A percentile compares a stretch with the other conserved stretches of the same genome.
These are phyloP conservation scores for Parnassius smintheus DNA, from an alignment of 2,888 invertebrate genomes.

Conservation along the genomic window DNA sequence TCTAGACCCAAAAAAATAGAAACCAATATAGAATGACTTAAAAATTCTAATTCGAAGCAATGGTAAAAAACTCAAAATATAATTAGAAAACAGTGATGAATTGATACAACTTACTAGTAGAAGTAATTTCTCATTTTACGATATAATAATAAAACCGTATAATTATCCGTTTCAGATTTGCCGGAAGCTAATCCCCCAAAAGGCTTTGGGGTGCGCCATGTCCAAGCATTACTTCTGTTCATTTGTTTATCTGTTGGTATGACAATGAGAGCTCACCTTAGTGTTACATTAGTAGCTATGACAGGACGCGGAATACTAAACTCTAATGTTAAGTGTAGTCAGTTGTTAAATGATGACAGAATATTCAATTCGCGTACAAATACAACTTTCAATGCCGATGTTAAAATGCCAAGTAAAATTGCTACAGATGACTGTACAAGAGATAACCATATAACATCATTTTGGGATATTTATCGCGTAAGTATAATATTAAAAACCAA, in stretches of 20 bases:
- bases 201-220: constrained; percentile 54
- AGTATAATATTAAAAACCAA: constrained; percentile 30
- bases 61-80: too few relatives aligned
- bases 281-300: constrained; percentile 58
- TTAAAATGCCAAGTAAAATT: background rate
- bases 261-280: constrained; percentile 35
- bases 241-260: constrained; percentile 46
- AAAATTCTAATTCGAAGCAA: too few relatives aligned
- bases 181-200: constrained; percentile 35
- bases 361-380: constrained; percentile 1
- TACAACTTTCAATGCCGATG: background rate
- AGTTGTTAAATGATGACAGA: background rate
- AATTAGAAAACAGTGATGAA: too few relatives aligned
- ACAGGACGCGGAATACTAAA: constrained; percentile 36
- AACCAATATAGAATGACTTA: too few relatives aligned
- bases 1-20: too few relatives aligned
- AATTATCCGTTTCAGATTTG: constrained; percentile 32
- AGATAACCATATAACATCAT: background rate
- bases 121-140: too few relatives aligned
- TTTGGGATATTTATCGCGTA: constrained; percentile 52
- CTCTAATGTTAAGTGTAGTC: background rate
- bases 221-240: constrained; percentile 53
- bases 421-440: background rate
- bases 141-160: too few relatives aligned
- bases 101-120: too few relatives aligned